These are phyloP conservation scores for Pungitius pungitius DNA, from an alignment of 2,113 vertebrate species.

Conservation along the genomic window DNA sequence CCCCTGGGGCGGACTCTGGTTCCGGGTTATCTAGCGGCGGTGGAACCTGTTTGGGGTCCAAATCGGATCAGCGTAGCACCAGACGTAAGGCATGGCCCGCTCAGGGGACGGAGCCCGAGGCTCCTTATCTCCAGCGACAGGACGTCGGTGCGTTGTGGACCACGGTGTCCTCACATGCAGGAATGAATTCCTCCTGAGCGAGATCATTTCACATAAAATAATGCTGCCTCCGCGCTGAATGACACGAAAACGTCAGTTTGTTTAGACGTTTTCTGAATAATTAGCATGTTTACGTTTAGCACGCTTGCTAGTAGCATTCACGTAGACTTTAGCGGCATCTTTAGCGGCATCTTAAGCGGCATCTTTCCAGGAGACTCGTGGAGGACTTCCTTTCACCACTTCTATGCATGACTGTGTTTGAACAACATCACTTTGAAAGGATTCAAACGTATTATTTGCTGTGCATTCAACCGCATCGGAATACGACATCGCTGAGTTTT, in stretches of 20 bases:
- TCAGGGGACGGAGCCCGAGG: conserved; percentile 63
- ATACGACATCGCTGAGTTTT: background rate
- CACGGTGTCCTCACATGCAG: conserved; percentile 40
- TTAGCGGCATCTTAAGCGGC: too few relatives aligned
- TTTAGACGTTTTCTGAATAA: background rate
- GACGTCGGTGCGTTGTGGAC: conserved; percentile 43
- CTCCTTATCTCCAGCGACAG: conserved; percentile 65
- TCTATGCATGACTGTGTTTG: background rate
- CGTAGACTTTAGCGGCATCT: background rate
- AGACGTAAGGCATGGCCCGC: conserved; percentile 60
- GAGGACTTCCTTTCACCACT: background rate
- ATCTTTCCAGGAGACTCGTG: too few relatives aligned
- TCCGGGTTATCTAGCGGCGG: conserved; percentile 70
- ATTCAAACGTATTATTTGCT: background rate
- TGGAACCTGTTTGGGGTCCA: conserved; percentile 62
- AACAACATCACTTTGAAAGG: background rate
- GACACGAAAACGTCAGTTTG: background rate
- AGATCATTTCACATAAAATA: background rate
- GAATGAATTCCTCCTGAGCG: conserved; percentile 57
- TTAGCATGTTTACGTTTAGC: background rate
- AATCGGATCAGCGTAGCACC: conserved; percentile 78
- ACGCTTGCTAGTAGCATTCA: background rate
- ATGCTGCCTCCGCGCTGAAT: background rate
- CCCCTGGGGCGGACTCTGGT: conserved; percentile 69
- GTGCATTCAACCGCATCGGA: background rate